Evolutionary conservation across 2,797 vertebrate genomes (phyloP).

Genomic region (Odontamblyopus lacepedii): DNA sequence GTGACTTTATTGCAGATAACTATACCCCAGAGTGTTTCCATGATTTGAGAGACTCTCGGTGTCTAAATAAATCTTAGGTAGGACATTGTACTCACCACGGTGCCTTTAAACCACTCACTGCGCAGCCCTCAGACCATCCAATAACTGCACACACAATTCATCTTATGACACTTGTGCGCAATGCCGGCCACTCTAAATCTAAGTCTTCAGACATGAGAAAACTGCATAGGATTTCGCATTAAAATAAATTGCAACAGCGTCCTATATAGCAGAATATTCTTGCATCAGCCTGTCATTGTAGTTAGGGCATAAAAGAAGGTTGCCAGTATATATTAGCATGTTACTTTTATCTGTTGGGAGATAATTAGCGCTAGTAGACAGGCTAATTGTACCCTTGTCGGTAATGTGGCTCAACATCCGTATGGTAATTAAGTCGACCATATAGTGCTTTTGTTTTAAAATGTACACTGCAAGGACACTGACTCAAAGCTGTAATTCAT

Average conservation of each 20-base stretch:
- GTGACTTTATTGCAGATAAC: neutral
- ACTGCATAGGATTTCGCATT: neutral
- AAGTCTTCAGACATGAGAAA: neutral
- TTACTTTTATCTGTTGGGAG: constrained; percentile 7
- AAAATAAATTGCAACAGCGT: neutral
- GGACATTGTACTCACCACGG: neutral
- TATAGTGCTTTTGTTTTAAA: neutral
- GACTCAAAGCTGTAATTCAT: neutral
- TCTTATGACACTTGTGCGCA: neutral
- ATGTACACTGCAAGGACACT: neutral
- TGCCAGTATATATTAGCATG: neutral
- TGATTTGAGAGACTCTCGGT: neutral
- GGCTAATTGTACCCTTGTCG: constrained; percentile 7
- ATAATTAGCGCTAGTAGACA: constrained; percentile 6
- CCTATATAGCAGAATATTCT: neutral
- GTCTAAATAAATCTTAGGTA: neutral
- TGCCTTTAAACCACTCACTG: neutral
- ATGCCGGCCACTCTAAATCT: neutral
- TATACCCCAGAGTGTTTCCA: neutral
- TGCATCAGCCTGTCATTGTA: neutral
- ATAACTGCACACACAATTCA: neutral
- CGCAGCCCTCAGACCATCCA: neutral
- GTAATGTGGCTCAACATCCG: neutral
- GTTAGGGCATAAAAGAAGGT: neutral
- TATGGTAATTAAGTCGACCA: neutral